phyloP scores from a whole-genome alignment of 1,140 invertebrate species.

The Drosophila ficusphila region DNA sequence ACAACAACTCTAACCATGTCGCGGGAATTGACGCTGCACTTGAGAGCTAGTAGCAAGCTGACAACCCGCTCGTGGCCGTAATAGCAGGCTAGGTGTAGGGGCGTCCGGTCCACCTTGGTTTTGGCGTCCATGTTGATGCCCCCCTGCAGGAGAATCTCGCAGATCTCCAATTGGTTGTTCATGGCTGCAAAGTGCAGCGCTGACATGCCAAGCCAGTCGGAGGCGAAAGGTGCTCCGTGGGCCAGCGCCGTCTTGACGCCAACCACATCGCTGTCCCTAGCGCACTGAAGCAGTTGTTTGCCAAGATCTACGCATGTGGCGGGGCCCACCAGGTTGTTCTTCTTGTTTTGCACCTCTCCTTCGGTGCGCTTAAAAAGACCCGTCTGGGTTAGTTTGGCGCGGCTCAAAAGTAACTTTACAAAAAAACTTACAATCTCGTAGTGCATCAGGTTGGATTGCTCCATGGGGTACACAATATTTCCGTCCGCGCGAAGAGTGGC shows the following conservation, averaged over 20 bases:
- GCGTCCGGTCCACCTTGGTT: constrained; percentile 96
- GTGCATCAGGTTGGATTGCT: constrained; percentile 67
- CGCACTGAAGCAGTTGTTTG: constrained; percentile 91
- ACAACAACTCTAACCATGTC: constrained; percentile 93
- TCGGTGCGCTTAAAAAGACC: constrained; percentile 63
- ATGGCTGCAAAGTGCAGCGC: constrained; percentile 94
- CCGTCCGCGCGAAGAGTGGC: constrained; percentile 79
- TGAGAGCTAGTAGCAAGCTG: constrained; percentile 90
- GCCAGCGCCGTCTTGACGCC: constrained; percentile 92
- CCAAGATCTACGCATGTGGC: constrained; percentile 85
- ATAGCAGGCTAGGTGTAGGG: constrained; percentile 94
- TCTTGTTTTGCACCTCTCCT: constrained; percentile 57
- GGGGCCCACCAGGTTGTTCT: constrained; percentile 38
- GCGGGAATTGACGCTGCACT: constrained; percentile 90
- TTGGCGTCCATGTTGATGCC: constrained; percentile 94
- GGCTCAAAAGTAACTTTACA: neutral
- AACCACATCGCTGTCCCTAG: constrained; percentile 91
- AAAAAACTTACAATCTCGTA: constrained; percentile 76
- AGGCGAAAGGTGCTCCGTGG: constrained; percentile 95
- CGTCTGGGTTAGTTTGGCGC: neutral
- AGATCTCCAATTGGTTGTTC: constrained; percentile 92
- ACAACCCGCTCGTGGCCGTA: constrained; percentile 93
- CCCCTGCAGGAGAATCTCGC: constrained; percentile 91
- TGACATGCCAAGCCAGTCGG: constrained; percentile 96
- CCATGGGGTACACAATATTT: constrained; percentile 67